Evolutionary conservation across 2,113 vertebrate species (phyloP).

Genomic region (Ardeotis arabs): DNA sequence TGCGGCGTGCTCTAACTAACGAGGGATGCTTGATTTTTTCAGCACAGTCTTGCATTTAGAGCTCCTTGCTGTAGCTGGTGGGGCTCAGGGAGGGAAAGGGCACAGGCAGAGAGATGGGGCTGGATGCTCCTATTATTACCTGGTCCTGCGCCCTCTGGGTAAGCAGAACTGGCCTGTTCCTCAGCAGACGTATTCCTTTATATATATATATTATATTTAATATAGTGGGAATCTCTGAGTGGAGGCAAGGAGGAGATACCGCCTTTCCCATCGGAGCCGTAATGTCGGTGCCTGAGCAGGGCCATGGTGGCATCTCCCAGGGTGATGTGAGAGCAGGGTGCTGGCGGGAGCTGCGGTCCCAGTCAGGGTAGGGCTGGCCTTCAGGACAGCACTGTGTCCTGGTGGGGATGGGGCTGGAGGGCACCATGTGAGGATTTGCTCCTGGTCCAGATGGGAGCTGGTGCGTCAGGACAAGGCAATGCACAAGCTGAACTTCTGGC

Average conservation of each 20-base stretch:
- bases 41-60: not conserved
- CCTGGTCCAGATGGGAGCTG: not conserved
- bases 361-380: not conserved
- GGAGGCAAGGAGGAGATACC: not conserved
- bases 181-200: not conserved
- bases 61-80: not conserved
- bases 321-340: not conserved
- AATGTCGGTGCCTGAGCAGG: not conserved
- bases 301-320: not conserved
- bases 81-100: not conserved
- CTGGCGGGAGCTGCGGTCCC: not conserved
- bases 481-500: not conserved
- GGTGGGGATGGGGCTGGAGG: not conserved
- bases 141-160: not conserved
- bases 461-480: not conserved
- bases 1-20: not conserved
- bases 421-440: not conserved
- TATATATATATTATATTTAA: not conserved
- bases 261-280: not conserved
- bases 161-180: not conserved
- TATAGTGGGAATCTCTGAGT: not conserved
- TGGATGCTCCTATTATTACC: not conserved
- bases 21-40: not conserved
- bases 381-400: not conserved
- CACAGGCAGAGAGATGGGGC: not conserved